Base-by-base conservation (phyloP, 2,113 vertebrate genomes). In the Plestiodon gilberti region DNA sequence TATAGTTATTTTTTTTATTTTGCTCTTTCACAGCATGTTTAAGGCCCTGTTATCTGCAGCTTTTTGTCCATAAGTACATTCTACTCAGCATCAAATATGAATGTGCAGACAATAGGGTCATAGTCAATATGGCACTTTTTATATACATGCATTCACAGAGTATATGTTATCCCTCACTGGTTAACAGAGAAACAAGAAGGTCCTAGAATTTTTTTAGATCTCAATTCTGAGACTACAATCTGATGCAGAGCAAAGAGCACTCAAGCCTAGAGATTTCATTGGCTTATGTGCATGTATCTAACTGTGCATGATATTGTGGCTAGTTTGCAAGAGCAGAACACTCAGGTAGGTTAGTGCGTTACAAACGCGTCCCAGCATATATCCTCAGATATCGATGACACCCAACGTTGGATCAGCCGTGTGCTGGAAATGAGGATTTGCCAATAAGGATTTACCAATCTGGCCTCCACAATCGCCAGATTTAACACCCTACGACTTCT, bases 281-380 rank as follows among this genome's bases (percentile, higher is more conserved):
- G 30, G 25, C 40, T 28, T 73, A 17, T n/a, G 61, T 61, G 67
- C n/a, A 10, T 69, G 59, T n/a, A 14, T 17, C 38, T n/a, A 2
- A 8, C 13, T 78, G 52, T 7, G 22, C 14, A 15, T 61, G 2
- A 11, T 61, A 59, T 48, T 62, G 23, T 80, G 28, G 40, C 11
- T 65, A 86, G 61, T 14, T 33, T 17, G 77, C 87, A 33, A 90
- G 81, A 67, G 64, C 75, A 40, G 40, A 87, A 67, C 82, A 85
- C 83, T 90, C 78, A 83, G 88, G 87, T 90, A 89, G 90, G 87
- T 94, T 94, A 90, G 91, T 88, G 93, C 89, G n/a, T n/a, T n/a
- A n/a, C n/a, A n/a, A n/a, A n/a, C n/a, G n/a, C n/a, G n/a, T n/a
- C n/a, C n/a, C n/a, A n/a, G n/a, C n/a, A n/a, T n/a, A n/a, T n/a